Conservation (phyloP, 92 coral and sea anemone species). For the Hydrozoanthus gracilis region DNA sequence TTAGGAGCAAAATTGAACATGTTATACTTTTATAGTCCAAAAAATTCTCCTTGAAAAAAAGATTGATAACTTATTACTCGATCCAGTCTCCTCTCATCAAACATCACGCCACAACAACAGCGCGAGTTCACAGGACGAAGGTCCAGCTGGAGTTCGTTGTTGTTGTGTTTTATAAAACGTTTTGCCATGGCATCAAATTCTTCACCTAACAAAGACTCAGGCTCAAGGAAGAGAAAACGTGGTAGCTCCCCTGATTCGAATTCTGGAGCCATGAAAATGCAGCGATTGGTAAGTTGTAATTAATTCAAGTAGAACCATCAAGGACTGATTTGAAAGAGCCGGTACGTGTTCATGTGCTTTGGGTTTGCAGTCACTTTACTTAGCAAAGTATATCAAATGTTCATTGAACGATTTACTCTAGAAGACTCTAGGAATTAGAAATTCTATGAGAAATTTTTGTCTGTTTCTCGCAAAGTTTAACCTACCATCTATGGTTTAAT, state of each 20-base stretch:
- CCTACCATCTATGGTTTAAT: too few relatives aligned
- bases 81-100: conserved; percentile 14
- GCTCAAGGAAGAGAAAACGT: conserved; percentile 40
- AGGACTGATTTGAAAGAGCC: too few relatives aligned
- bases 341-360: too few relatives aligned
- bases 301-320: too few relatives aligned
- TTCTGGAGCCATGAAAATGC: conserved; percentile 16
- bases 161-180: background rate
- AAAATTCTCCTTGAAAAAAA: background rate
- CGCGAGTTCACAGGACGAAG: background rate
- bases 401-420: too few relatives aligned
- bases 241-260: conserved; percentile 8
- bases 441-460: too few relatives aligned
- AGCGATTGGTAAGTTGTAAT: conserved; percentile 5
- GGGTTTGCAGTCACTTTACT: too few relatives aligned
- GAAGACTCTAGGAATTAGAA: too few relatives aligned
- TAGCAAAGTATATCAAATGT: too few relatives aligned
- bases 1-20: too few relatives aligned
- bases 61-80: background rate
- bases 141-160: background rate
- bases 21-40: background rate
- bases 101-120: conserved; percentile 44
- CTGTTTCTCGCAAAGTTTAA: too few relatives aligned
- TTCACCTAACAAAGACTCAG: conserved; percentile 29
- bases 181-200: conserved; percentile 18